Percentiles rank a stretch among this genome's conserved stretches.
These are phyloP conservation scores for Spialia ferax DNA, from an alignment of 2,888 invertebrate genomes.

Conservation along the genomic window DNA sequence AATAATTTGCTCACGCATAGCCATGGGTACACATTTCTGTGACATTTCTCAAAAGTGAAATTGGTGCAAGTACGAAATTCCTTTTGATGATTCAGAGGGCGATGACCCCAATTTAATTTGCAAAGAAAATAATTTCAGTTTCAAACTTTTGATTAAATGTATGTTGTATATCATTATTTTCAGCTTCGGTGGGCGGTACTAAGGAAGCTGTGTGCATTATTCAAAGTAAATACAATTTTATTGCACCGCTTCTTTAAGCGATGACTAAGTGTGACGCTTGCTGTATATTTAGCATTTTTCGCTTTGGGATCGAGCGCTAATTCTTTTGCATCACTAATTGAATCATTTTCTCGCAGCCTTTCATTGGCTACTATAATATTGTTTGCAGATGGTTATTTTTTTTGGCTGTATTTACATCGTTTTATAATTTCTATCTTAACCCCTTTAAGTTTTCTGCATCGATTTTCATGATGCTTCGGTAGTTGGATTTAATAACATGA, in stretches of 20 bases:
- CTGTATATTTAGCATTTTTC: conserved; percentile 73
- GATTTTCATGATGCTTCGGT: background rate
- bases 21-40: conserved; percentile 8
- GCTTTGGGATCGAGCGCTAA: conserved; percentile 66
- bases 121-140: conserved; percentile 14
- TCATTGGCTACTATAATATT: conserved; percentile 44
- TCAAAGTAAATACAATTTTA: conserved; percentile 80
- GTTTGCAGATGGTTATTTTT: conserved; percentile 21
- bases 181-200: conserved; percentile 85
- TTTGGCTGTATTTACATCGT: conserved; percentile 5
- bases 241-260: conserved; percentile 66
- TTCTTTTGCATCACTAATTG: conserved; percentile 72
- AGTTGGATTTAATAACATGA: background rate
- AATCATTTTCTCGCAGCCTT: conserved; percentile 61
- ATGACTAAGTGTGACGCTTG: conserved; percentile 75
- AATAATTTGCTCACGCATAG: conserved; percentile 15
- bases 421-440: background rate
- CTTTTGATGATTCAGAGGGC: conserved; percentile 12
- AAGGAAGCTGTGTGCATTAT: conserved; percentile 73
- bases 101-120: background rate
- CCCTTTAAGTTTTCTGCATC: background rate
- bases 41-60: conserved; percentile 6
- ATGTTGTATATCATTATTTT: conserved; percentile 56
- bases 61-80: background rate
- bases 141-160: conserved; percentile 35